Conservation (phyloP, 2,797 vertebrate species). For the Propithecus perrieri region DNA sequence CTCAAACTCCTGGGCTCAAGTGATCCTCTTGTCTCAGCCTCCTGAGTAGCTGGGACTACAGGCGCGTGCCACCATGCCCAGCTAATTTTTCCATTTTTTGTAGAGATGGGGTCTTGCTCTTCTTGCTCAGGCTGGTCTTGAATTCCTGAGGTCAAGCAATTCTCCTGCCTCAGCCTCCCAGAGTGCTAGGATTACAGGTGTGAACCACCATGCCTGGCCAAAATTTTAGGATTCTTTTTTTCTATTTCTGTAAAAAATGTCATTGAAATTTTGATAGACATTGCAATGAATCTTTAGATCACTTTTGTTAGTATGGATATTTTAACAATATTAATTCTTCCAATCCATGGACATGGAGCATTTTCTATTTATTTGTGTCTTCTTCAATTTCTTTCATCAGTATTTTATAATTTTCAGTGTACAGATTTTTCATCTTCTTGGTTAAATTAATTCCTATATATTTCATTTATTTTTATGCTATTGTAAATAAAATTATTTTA, state of each 20-base stretch:
- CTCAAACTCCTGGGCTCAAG: too few relatives aligned
- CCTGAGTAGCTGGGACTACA: too few relatives aligned
- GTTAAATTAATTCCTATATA: neutral
- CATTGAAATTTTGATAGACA: neutral
- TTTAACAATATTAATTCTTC: neutral
- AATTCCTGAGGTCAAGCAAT: too few relatives aligned
- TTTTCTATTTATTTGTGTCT: neutral
- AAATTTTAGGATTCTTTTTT: neutral
- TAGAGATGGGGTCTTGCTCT: too few relatives aligned
- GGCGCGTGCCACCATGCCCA: too few relatives aligned
- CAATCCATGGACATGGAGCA: neutral
- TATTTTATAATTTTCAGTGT: neutral
- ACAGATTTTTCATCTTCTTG: neutral
- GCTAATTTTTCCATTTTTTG: too few relatives aligned
- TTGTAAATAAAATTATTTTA: neutral
- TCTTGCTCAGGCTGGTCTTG: too few relatives aligned
- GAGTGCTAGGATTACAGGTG: too few relatives aligned
- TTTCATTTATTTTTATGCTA: neutral
- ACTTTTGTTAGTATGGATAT: neutral
- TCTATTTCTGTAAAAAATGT: neutral
- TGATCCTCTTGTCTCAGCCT: too few relatives aligned
- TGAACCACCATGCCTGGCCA: too few relatives aligned
- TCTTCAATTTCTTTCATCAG: neutral
- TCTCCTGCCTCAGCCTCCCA: too few relatives aligned
- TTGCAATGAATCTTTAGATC: neutral